Conservation (phyloP, 2,113 vertebrate genomes). For the Pimephales promelas region DNA sequence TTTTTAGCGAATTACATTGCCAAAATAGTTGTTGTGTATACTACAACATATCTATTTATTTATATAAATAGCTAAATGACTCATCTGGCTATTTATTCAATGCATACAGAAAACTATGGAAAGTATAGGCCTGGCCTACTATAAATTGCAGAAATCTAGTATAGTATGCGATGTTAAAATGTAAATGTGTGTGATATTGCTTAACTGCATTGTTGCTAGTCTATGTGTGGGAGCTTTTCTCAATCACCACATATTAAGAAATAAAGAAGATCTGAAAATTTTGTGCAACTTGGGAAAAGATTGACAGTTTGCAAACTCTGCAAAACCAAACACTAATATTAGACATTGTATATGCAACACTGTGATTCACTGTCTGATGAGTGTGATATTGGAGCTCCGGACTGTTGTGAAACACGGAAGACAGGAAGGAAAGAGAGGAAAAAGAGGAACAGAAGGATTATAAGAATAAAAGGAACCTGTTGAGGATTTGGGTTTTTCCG, state of each 20-base stretch:
- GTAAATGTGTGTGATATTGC: not conserved
- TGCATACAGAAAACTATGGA: not conserved
- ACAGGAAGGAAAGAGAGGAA: not conserved
- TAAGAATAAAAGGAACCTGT: not conserved
- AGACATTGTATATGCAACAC: not conserved
- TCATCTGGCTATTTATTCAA: not conserved
- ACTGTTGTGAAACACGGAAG: not conserved
- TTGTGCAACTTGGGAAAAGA: slow-evolving; percentile 19
- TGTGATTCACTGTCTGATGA: slow-evolving; percentile 25
- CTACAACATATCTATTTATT: not conserved
- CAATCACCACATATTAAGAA: not conserved
- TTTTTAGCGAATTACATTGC: not conserved
- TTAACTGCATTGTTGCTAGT: not conserved
- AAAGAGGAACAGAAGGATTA: slow-evolving; percentile 13
- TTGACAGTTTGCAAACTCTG: slow-evolving; percentile 13
- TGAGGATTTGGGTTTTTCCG: not conserved
- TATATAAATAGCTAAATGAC: too few relatives aligned
- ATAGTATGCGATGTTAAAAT: too few relatives aligned
- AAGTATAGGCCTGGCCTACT: not conserved
- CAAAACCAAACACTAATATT: slow-evolving; percentile 26
- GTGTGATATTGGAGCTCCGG: slow-evolving; percentile 2
- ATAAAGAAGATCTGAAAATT: not conserved
- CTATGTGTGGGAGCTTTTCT: not conserved
- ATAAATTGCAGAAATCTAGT: not conserved
- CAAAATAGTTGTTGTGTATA: not conserved